Evolutionary conservation across 2,888 invertebrate species (phyloP), one percentile per base, ranked within the genome.

Genomic region (Cephus pulcher): DNA sequence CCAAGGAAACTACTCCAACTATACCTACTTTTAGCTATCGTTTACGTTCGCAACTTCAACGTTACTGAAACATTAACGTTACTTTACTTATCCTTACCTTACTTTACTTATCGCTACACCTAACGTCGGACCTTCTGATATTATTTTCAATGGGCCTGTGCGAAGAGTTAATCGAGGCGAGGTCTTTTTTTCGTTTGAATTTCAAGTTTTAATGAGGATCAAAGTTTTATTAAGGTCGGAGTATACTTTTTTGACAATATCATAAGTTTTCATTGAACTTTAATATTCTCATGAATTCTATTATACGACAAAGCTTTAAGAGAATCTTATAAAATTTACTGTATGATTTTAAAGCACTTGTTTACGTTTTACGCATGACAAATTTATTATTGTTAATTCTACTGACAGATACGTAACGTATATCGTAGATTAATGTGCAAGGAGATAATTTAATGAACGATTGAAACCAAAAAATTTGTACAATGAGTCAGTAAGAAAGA

Each of bases 1-100:
- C 89, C 90, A 90, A 91, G 90, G 90, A 90, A 87, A 89, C 90
- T 88, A 84, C 85, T 85, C 88, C 90, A 89, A 87, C 88, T 88
- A 56, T 56, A 89, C 88, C 88, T 90, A 91, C 89, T 89, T 90
- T 88, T 86, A 90, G 89, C 88, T 86, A 86, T 89, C 85, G 88
- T 87, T 90, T 89, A 91, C 90, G 89, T 89, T 91, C 87, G 88
- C 86, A 87, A 89, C 88, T 83, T 88, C 88, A 90, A 89, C 89
- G 86, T 89, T 86, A 90, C 89, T 89, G 89, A 90, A 87, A 89
- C 86, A 85, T 82, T 84, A 89, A 89, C 89, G 88, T 86, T 88
- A 88, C 89, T 86, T 86, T 88, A 89, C 87, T 84, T 81, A 79
- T 84, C 77, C 80, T 82, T 83, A 82, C 82, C 86, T 88, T 86